Conservation (phyloP, 2,888 invertebrate species). For the Drosophila macrospina region DNA sequence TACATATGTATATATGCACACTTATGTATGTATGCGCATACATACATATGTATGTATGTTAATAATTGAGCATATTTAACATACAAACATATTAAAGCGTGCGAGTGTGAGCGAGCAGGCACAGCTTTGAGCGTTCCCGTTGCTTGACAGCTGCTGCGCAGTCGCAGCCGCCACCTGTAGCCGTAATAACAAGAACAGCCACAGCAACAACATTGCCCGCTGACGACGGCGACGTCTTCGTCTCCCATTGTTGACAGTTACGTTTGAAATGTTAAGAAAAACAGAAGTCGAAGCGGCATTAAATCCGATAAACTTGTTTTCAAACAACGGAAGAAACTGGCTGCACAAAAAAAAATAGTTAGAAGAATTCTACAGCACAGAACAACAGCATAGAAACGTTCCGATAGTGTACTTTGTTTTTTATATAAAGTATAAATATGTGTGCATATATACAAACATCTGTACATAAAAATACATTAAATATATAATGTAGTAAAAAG, state of each 20-base stretch:
- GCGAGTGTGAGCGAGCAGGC: conserved; percentile 27
- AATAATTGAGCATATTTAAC: conserved; percentile 62
- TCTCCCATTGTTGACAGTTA: conserved; percentile 76
- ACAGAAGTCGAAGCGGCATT: conserved; percentile 60
- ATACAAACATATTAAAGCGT: conserved; percentile 49
- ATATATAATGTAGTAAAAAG: no score
- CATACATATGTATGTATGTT: not conserved
- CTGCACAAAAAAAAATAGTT: conserved; percentile 25
- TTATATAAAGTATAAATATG: not conserved
- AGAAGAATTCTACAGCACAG: conserved; percentile 29
- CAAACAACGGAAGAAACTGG: conserved; percentile 66
- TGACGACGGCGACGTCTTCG: conserved; percentile 36
- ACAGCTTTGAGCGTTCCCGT: conserved; percentile 39
- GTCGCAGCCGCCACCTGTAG: conserved; percentile 56
- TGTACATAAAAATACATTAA: no score
- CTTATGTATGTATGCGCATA: not conserved
- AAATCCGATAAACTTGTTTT: conserved; percentile 67
- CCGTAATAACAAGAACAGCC: conserved; percentile 36
- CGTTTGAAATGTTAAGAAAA: conserved; percentile 71
- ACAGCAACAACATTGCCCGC: conserved; percentile 16
- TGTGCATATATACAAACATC: no score
- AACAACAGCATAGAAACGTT: conserved; percentile 35
- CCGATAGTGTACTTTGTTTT: not conserved
- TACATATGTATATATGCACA: conserved; percentile 25
- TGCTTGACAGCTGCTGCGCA: conserved; percentile 52